Conservation (phyloP, 1,140 invertebrate species). For the Lepidurus couesii region DNA sequence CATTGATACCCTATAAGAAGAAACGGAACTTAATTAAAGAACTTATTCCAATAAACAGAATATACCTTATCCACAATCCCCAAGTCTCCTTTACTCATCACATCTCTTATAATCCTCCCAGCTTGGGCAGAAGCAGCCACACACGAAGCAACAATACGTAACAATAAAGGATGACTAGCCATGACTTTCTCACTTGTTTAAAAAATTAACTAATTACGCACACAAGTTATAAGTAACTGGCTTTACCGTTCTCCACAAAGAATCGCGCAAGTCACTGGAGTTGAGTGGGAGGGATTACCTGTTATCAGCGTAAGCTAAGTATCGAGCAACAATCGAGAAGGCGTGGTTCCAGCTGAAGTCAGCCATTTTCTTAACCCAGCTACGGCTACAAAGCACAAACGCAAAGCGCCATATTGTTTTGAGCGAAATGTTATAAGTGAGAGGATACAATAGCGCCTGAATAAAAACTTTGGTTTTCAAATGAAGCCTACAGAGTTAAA, state of each 20-base stretch:
- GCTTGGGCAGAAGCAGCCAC: slow-evolving; percentile 71
- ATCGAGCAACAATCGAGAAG: too few species aligned
- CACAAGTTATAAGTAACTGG: neutral
- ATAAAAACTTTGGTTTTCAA: too few species aligned
- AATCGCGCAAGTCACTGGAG: neutral
- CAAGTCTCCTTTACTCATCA: slow-evolving; percentile 78
- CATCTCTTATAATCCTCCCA: slow-evolving; percentile 82
- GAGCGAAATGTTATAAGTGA: too few species aligned
- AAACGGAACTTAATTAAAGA: neutral
- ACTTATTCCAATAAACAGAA: slow-evolving; percentile 34
- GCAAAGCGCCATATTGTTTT: too few species aligned
- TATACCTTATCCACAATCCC: slow-evolving; percentile 82
- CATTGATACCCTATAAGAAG: slow-evolving; percentile 68
- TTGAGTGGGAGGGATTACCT: too few species aligned
- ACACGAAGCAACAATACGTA: slow-evolving; percentile 65
- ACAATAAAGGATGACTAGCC: slow-evolving; percentile 55
- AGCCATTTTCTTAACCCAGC: too few species aligned
- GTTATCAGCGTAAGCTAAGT: too few species aligned
- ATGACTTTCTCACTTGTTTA: slow-evolving; percentile 46
- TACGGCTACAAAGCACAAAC: too few species aligned
- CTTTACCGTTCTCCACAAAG: neutral
- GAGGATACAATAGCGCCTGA: too few species aligned
- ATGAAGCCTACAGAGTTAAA: too few species aligned
- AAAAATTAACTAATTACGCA: neutral
- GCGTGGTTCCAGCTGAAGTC: too few species aligned